phyloP scores from a whole-genome alignment of 53 echinoderm and acorn worm species.

The Echinarachnius parma region DNA sequence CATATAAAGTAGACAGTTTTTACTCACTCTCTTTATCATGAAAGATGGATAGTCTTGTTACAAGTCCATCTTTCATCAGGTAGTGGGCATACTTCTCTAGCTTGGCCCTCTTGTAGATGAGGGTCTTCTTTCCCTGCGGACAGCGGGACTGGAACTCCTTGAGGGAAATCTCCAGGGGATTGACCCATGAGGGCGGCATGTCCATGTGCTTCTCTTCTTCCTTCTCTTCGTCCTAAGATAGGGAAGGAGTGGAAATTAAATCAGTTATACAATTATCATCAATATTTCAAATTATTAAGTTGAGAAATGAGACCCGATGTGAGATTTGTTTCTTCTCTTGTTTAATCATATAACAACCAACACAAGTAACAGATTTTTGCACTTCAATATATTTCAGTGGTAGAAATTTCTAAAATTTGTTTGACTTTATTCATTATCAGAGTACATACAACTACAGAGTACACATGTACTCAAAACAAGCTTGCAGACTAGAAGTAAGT shows the following conservation, averaged over 20 bases:
- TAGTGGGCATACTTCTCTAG: conserved; percentile 99
- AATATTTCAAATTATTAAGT: no score
- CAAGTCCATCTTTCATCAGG: conserved; percentile 85
- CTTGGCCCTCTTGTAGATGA: conserved; percentile 86
- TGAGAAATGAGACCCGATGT: no score
- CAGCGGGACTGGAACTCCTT: conserved; percentile 95
- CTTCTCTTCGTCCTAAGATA: conserved; percentile 80
- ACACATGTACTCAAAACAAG: no score
- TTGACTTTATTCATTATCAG: no score
- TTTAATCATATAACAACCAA: no score
- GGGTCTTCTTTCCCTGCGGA: conserved; percentile 90
- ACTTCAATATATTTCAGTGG: no score
- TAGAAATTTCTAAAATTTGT: no score
- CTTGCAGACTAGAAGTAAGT: no score
- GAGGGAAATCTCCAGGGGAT: conserved; percentile 64
- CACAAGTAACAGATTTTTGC: no score
- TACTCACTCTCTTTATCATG: conserved; percentile 87
- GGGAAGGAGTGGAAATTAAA: background rate
- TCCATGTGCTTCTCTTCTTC: conserved; percentile 97
- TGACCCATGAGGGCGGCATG: conserved; percentile 97
- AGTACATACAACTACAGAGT: no score
- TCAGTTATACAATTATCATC: background rate
- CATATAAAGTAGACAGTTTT: background rate
- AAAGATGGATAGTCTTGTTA: conserved; percentile 77
- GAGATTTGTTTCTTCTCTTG: no score